phyloP scores from a whole-genome alignment of 2,113 vertebrate species.

The Chloebia gouldiae region DNA sequence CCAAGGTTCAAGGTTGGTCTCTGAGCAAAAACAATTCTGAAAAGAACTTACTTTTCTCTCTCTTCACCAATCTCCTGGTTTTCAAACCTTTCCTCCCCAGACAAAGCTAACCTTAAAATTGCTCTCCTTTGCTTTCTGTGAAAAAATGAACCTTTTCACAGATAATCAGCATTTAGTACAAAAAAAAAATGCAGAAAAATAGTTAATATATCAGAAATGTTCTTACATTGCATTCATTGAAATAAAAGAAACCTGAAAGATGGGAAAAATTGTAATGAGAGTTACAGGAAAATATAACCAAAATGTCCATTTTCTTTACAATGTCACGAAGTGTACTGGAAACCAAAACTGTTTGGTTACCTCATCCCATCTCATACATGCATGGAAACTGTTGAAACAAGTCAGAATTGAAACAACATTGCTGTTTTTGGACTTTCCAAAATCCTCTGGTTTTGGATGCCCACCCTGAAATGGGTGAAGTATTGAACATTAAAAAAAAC shows the following conservation, averaged over 20 bases:
- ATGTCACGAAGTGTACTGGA: conserved; percentile 10
- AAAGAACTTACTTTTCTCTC: neutral
- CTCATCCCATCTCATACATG: conserved; percentile 10
- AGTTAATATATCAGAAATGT: neutral
- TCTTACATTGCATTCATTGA: neutral
- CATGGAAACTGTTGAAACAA: conserved; percentile 9
- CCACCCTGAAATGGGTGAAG: neutral
- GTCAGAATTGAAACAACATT: neutral
- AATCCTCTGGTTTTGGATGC: neutral
- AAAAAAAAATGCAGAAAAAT: neutral
- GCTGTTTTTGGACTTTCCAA: neutral
- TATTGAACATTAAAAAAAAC: neutral
- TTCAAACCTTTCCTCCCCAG: neutral
- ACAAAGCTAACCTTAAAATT: neutral
- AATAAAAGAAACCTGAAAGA: neutral
- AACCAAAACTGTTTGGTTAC: conserved; percentile 34
- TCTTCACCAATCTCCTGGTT: neutral
- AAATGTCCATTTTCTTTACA: conserved; percentile 11
- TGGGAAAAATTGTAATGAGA: neutral
- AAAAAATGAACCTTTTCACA: neutral
- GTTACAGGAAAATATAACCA: conserved; percentile 21
- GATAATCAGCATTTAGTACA: neutral
- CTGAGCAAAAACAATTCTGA: neutral
- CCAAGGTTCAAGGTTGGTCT: neutral
- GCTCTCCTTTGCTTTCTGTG: neutral